Evolutionary conservation across 2,888 invertebrate species (phyloP), one percentile per base, ranked within the genome.

Genomic region (Nymphalis polychloros): DNA sequence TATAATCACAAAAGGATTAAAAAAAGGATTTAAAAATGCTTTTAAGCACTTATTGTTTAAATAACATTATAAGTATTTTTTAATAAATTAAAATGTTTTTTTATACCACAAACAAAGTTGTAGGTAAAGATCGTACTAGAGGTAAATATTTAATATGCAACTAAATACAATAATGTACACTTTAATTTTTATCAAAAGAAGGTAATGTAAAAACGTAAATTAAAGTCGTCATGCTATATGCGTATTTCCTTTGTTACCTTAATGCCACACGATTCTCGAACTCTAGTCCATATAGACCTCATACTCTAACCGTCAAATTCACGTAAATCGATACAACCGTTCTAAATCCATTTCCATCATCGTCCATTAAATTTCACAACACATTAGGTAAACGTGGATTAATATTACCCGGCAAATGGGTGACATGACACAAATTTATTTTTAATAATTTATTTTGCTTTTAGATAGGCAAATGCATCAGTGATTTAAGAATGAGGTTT

Each of bases 211-310:
- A 31, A 52, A 52, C 1, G 16, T 13, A 13, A 13, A 35, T 20
- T 41, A 49, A 17, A 49, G 17, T 41, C 31, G 16, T 35, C 48
- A 52, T 35, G 16, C 2, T 47, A 53, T 19, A 49, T 49, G 35
- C 19, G 23, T 19, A 48, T 49, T 46, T 49, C 17, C 62, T 62
- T 53, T 63, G 64, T 63, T 63, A 72, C 72, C 67, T 71, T 73
- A n/a, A 55, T 46, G 62, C 55, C 69, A 64, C 73, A 72, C 8
- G 69, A 68, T 68, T 83, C 84, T 20, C 81, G 78, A 31, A 85
- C 81, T 74, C 82, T 82, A 20, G 86, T 88, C 88, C 87, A 87
- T 71, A 89, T 84, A 35, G 87, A 89, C 72, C 81, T 83, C 87
- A 87, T 85, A 63, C 65, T 59, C 23, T 63, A 49, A 17, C 17